A percentile compares a stretch with the other conserved stretches of the same genome.
phyloP scores from a whole-genome alignment of 64 coral and sea anemone species.

The Cladopsammia gracilis region DNA sequence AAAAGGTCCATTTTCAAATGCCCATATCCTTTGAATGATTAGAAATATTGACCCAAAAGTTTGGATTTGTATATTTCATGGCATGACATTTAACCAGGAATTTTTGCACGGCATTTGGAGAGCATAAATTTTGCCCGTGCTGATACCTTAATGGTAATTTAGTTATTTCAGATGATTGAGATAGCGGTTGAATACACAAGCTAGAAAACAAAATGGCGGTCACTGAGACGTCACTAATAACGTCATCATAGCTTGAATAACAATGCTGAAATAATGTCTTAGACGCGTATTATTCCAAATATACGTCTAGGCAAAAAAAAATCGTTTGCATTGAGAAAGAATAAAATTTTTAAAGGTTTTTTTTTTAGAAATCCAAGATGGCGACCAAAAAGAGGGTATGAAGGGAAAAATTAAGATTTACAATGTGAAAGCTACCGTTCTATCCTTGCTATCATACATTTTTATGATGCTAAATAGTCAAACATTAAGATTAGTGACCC shows the following conservation, averaged over 20 bases:
- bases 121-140: too few relatives aligned
- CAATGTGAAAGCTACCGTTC: too few relatives aligned
- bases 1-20: too few relatives aligned
- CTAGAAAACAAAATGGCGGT: conserved; percentile 37
- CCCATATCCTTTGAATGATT: too few relatives aligned
- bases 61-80: too few relatives aligned
- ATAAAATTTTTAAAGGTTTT: neutral
- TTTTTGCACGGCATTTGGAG: too few relatives aligned
- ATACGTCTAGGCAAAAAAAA: conserved; percentile 43
- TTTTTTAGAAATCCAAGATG: too few relatives aligned
- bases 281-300: conserved; percentile 40
- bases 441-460: neutral
- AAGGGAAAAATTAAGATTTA: too few relatives aligned
- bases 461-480: neutral
- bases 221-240: neutral
- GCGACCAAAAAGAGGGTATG: too few relatives aligned
- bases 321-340: neutral
- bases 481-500: too few relatives aligned
- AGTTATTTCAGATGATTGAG: conserved; percentile 10
- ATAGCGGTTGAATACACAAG: conserved; percentile 37
- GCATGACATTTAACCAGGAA: too few relatives aligned
- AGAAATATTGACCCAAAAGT: too few relatives aligned
- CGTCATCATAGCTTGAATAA: conserved; percentile 47
- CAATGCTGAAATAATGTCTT: conserved; percentile 52
- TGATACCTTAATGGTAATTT: conserved; percentile 19